phyloP scores from a whole-genome alignment of 1,140 invertebrate genomes.

The Leptinotarsa undecemlineata region DNA sequence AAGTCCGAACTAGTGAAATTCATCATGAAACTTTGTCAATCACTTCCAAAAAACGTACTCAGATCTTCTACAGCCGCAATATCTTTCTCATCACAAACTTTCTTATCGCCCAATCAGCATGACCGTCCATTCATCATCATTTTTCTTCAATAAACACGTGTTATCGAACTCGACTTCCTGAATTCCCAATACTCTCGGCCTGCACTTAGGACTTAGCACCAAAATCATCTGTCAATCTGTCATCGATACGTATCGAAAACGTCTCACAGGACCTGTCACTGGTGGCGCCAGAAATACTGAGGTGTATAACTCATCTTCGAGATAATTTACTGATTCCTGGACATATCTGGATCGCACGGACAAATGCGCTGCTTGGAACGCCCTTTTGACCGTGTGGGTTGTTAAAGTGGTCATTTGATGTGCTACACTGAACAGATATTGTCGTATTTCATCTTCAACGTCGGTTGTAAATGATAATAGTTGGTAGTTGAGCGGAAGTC shows the following conservation, averaged over 20 bases:
- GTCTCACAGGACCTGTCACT: background rate
- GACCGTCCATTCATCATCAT: background rate
- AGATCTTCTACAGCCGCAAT: too few species aligned
- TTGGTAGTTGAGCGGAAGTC: background rate
- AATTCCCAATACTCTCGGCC: background rate
- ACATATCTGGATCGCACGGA: background rate
- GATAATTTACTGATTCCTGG: background rate
- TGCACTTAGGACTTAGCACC: background rate
- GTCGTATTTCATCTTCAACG: constrained; percentile 1
- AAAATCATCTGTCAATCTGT: constrained; percentile 7
- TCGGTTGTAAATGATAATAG: background rate
- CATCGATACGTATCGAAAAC: constrained; percentile 5
- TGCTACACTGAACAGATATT: background rate
- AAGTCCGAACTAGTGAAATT: too few species aligned
- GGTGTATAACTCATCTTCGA: background rate
- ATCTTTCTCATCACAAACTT: too few species aligned
- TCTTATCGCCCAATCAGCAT: too few species aligned
- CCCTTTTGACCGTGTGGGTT: constrained; percentile 21
- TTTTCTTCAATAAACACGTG: constrained; percentile 11
- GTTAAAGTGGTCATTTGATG: constrained; percentile 10
- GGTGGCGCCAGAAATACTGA: constrained; percentile 11
- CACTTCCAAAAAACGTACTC: too few species aligned
- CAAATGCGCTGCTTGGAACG: constrained; percentile 9
- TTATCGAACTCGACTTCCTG: background rate
- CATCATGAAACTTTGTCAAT: too few species aligned